These are phyloP conservation scores for Drosophila neotestacea DNA, from an alignment of 2,888 invertebrate species.

Conservation along the genomic window DNA sequence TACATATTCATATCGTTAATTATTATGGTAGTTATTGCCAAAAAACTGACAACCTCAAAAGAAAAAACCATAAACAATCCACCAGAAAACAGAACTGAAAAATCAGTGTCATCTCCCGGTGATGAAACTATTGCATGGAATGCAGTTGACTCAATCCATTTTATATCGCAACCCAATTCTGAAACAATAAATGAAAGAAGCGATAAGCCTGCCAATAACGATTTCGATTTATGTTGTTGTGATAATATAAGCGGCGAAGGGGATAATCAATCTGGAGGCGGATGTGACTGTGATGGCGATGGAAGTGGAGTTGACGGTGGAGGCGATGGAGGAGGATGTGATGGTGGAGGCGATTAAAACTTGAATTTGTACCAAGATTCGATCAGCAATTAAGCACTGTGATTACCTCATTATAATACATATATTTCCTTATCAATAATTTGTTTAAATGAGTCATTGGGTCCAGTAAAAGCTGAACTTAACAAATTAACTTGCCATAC, in stretches of 20 bases:
- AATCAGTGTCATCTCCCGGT: background rate
- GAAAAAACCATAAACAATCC: background rate
- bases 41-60: background rate
- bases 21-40: background rate
- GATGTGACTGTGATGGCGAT: background rate
- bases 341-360: constrained; percentile 8
- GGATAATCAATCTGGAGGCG: background rate
- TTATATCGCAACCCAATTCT: background rate
- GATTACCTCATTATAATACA: background rate
- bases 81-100: background rate
- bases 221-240: background rate
- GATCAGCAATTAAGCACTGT: background rate
- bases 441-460: background rate
- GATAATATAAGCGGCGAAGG: background rate
- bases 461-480: background rate
- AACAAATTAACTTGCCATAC: background rate
- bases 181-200: background rate
- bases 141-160: background rate
- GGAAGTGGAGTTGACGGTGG: background rate
- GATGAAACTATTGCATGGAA: background rate
- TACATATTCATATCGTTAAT: background rate
- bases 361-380: no score
- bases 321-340: background rate
- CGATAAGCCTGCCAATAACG: background rate
- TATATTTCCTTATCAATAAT: background rate